Conservation (phyloP, 2,797 vertebrate genomes). For the Pangasius sanitwongsei region DNA sequence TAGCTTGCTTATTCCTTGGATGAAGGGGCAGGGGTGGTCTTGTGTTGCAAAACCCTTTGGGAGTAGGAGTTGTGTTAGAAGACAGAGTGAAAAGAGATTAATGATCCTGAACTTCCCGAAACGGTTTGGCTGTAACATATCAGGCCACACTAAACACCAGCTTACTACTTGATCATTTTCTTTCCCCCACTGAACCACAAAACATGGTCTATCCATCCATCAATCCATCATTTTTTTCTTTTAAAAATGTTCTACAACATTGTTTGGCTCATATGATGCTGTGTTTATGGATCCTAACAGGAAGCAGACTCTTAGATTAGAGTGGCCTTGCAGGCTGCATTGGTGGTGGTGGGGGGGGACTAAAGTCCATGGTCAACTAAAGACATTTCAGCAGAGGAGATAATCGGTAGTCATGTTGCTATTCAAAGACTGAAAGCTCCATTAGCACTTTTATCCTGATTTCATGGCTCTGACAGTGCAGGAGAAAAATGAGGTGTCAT, state of each 20-base stretch:
- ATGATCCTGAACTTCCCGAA: conserved; percentile 64
- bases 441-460: neutral
- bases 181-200: conserved; percentile 16
- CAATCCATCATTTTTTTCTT: conserved; percentile 51
- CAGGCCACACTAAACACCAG: neutral
- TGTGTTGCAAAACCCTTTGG: conserved; percentile 24
- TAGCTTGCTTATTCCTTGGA: conserved; percentile 60
- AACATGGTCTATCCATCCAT: conserved; percentile 52
- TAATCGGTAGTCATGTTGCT: conserved; percentile 23
- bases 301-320: conserved; percentile 68
- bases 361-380: conserved; percentile 65
- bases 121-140: neutral
- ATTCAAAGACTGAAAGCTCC: conserved; percentile 18
- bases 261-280: conserved; percentile 55
- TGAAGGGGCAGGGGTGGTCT: conserved; percentile 42
- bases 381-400: conserved; percentile 37
- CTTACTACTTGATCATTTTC: neutral
- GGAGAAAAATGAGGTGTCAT: conserved; percentile 27
- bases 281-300: conserved; percentile 73
- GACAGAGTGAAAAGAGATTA: conserved; percentile 41
- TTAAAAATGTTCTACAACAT: conserved; percentile 37
- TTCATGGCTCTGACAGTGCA: conserved; percentile 18
- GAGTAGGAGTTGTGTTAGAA: conserved; percentile 35
- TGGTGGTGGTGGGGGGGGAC: conserved; percentile 51
- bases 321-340: conserved; percentile 57